Base-by-base conservation (phyloP, 2,113 vertebrate species). In the Origma solitaria region DNA sequence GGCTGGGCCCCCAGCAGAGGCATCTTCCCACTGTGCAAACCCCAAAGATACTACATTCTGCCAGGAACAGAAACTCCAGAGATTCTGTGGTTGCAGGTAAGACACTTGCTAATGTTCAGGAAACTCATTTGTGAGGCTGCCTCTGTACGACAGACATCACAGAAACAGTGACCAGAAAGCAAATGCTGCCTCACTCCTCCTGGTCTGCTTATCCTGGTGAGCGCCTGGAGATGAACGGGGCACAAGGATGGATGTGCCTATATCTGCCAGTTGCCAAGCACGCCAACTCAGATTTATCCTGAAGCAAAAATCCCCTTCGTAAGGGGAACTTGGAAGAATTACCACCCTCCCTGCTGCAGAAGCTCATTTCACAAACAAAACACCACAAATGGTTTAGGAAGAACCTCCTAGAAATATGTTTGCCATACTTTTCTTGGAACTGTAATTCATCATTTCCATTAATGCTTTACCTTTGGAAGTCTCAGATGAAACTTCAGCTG, bases 261-360 rank as follows among this genome's bases (percentile, higher is more conserved):
- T 1, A 28, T 8, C 30, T 31, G 69, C 47, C 85, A 58, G 1
- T 24, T 47, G 47, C 42, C 3, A 4, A 31, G 61, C 57, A 53
- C 0, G 2, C 12, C 68, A 65, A 49, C 40, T 38, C 0, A 0
- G 28, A 33, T 18, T 19, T 5, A 50, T 18, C 49, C 68, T 33
- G 60, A 35, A 38, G 14, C 40, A 56, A 35, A 50, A 82, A 80
- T 25, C 18, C 44, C 44, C 44, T 20, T 20, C 17, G 3, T 20
- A 45, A 45, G 30, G 56, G 30, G 33, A 62, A 12, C 23, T 3
- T 20, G 42, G 57, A 16, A 86, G 81, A 50, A 57, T 20, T 44
- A 14, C 23, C 45, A 30, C 17, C 4, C 37, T 20, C 37, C 15
- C 49, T 35, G 64, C 57, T 50, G 66, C 40, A 72, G 12, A 44